Conservation (phyloP, 2,113 vertebrate genomes). For the Steatornis caripensis region DNA sequence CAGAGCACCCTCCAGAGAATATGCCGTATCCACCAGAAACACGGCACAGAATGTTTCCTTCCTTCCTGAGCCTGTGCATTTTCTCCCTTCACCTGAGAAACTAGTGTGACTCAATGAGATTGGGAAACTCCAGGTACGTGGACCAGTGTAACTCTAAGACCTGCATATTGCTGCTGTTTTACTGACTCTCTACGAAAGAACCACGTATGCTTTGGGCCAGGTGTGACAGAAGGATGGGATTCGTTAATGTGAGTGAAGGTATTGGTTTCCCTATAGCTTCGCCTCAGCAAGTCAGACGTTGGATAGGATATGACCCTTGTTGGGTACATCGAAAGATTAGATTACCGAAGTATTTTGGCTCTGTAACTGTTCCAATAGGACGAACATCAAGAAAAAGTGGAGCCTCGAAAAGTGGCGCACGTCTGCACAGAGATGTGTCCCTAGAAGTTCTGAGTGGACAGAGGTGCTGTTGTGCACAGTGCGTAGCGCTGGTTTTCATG, state of each 20-base stretch:
- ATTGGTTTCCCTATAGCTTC: background rate
- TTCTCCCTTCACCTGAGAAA: background rate
- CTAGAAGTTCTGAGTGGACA: background rate
- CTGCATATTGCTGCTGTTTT: background rate
- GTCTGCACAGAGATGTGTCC: background rate
- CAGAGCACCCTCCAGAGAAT: background rate
- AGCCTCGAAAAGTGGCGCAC: background rate
- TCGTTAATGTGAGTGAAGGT: background rate
- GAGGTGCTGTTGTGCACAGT: background rate
- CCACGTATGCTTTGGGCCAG: background rate
- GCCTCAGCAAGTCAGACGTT: background rate
- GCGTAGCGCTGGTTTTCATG: background rate
- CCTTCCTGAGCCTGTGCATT: background rate
- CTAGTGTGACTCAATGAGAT: background rate
- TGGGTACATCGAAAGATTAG: background rate
- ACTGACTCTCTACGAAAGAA: background rate
- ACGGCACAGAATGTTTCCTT: background rate
- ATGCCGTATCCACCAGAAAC: background rate
- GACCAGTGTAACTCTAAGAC: background rate
- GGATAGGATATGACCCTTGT: background rate
- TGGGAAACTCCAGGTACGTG: background rate
- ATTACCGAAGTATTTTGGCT: background rate
- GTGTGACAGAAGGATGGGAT: rapidly evolving
- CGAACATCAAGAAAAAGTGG: background rate
- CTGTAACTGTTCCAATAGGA: background rate